Conservation (phyloP, 2,797 vertebrate genomes). For the Chloroceryle amazona region DNA sequence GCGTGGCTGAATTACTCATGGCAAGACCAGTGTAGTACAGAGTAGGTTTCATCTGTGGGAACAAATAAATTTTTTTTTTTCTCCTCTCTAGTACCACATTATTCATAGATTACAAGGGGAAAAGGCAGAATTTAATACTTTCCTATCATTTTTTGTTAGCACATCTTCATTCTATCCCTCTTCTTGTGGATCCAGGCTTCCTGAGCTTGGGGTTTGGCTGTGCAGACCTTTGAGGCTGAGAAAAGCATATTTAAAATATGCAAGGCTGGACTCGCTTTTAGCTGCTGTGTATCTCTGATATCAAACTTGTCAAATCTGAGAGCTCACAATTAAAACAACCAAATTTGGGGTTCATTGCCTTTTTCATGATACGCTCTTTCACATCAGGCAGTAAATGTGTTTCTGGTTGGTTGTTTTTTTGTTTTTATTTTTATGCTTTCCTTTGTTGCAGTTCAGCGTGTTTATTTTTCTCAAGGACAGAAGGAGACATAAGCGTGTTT, state of each 20-base stretch:
- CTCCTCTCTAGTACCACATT: neutral
- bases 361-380: neutral
- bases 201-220: neutral
- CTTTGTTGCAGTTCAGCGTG: neutral
- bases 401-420: neutral
- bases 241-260: neutral
- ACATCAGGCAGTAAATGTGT: neutral
- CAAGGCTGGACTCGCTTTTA: neutral
- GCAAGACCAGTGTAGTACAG: neutral
- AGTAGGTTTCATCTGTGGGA: neutral
- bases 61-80: neutral
- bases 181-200: neutral
- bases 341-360: fast-evolving
- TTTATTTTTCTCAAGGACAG: neutral
- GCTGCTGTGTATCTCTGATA: neutral
- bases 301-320: neutral
- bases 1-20: neutral
- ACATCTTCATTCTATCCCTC: neutral
- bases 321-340: neutral
- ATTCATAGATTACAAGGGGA: neutral
- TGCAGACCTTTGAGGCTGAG: neutral
- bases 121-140: neutral
- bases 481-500: neutral
- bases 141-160: neutral
- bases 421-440: no score